These are phyloP conservation scores for Akabosia matsudoensis DNA, from an alignment of 1,140 invertebrate genomes.

Conservation along the genomic window DNA sequence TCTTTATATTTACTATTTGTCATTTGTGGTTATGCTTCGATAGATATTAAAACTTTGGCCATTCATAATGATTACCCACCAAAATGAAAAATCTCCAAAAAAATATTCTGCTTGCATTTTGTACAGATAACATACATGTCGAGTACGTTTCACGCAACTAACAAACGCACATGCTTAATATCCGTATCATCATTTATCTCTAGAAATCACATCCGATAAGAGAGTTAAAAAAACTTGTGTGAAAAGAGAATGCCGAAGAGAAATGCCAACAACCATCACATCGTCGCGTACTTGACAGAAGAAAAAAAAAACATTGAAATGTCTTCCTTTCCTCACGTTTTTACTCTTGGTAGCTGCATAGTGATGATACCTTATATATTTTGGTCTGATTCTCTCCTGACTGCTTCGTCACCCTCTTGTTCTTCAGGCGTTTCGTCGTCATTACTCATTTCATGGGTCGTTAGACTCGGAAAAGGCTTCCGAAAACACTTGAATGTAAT, in stretches of 20 bases:
- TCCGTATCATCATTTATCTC: not conserved
- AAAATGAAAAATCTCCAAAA: not conserved
- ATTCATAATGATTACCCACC: too few relatives aligned
- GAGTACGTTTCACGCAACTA: not conserved
- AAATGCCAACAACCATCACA: not conserved
- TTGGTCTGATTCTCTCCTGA: conserved; percentile 1
- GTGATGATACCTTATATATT: not conserved
- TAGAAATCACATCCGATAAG: not conserved
- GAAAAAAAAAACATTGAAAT: not conserved
- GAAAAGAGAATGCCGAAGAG: conserved; percentile 1
- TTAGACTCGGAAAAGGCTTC: conserved; percentile 13
- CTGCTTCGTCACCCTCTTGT: conserved; percentile 11
- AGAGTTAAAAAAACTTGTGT: conserved; percentile 13
- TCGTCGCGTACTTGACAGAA: not conserved
- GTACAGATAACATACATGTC: not conserved
- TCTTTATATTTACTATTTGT: too few relatives aligned
- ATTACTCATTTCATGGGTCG: conserved; percentile 22
- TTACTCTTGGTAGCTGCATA: not conserved
- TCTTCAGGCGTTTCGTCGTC: conserved; percentile 22
- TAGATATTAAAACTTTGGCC: too few relatives aligned
- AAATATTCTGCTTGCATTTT: not conserved
- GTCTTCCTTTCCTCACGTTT: not conserved
- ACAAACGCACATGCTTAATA: not conserved
- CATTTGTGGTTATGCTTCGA: not conserved
- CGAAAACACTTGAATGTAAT: conserved; percentile 9